Evolutionary conservation across 1,140 invertebrate species (phyloP), one percentile per base, ranked within the genome.

Genomic region (Drosophila rufa): DNA sequence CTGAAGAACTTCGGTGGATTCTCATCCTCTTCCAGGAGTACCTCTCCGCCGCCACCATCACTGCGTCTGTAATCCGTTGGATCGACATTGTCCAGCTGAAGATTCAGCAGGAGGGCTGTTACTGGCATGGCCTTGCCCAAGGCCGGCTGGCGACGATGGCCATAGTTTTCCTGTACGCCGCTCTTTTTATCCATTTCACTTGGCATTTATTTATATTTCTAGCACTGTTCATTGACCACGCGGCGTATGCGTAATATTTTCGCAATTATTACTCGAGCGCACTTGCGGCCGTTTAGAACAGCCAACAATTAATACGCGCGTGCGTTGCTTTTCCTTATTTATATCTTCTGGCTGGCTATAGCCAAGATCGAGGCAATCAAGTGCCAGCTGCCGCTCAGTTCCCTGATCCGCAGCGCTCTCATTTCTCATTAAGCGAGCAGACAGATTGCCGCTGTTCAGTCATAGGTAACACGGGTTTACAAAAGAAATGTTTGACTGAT

Each of bases 121-220:
- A 92, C 91, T 19, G 92, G 92, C 92, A 92, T 93, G 7, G 91
- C 77, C 58, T 93, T 93, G 64, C 92, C 92, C 58, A 92, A 57
- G 8, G 92, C 85, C 5, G 91, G 85, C 25, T 84, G 86, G 2
- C 92, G 82, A 1, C 85, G 73, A 80, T 93, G 92, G 7, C 92
- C 91, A 47, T 81, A 78, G 55, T 84, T 85, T 40, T 79, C 80
- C 15, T 56, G 50, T 30, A 58, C 33, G 33, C 45, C 57, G 25
- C 46, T 78, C n/a, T 62, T 68, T 15, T 77, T 73, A 57, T 84
- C 84, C 85, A 75, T 87, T 64, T 55, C 14, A 19, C n/a, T 68
- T 40, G 22, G 25, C 25, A 22, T 17, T 42, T 64, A 22, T 38
- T 56, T 64, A 17, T 3, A 47, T 42, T 55, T 67, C 6, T 25